Percentiles rank a stretch among this genome's conserved stretches.
phyloP scores from a whole-genome alignment of 2,888 invertebrate species.

The Nomada flava region DNA sequence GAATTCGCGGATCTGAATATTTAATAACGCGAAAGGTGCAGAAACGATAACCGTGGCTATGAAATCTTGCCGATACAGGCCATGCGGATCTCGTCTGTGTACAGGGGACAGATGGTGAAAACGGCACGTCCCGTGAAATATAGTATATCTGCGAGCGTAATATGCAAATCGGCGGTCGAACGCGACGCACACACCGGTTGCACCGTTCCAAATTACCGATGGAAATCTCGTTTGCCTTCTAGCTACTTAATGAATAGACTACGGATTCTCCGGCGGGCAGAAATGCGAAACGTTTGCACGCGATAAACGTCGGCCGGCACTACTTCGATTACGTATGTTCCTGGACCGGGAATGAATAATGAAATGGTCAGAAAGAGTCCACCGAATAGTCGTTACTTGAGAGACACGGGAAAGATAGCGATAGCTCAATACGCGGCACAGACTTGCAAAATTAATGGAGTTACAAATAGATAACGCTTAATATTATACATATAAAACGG shows the following conservation, averaged over 20 bases:
- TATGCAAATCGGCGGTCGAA: slow-evolving; percentile 77
- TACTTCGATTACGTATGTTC: background rate
- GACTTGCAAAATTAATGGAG: too few species aligned
- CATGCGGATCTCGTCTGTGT: slow-evolving; percentile 8
- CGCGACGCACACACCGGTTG: slow-evolving; percentile 60
- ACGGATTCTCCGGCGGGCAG: slow-evolving; percentile 64
- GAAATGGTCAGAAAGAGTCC: too few species aligned
- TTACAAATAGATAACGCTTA: too few species aligned
- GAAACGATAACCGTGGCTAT: slow-evolving; percentile 6
- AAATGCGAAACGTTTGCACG: slow-evolving; percentile 71
- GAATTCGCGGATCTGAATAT: slow-evolving; percentile 30
- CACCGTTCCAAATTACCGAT: slow-evolving; percentile 79
- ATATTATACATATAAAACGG: too few species aligned
- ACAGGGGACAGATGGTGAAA: slow-evolving; percentile 53
- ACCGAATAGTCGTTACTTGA: too few species aligned
- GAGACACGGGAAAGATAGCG: too few species aligned
- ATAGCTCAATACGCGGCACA: too few species aligned
- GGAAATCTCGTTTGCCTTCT: slow-evolving; percentile 79
- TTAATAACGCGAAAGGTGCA: slow-evolving; percentile 20
- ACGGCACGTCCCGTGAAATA: slow-evolving; percentile 50
- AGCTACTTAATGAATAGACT: slow-evolving; percentile 78
- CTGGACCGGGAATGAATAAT: background rate
- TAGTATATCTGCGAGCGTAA: slow-evolving; percentile 64
- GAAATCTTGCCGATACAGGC: slow-evolving; percentile 18
- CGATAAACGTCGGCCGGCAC: slow-evolving; percentile 59